A percentile compares a stretch with the other conserved stretches of the same genome.
Evolutionary conservation across 2,113 vertebrate species (phyloP).

Genomic region (Pristiophorus japonicus): DNA sequence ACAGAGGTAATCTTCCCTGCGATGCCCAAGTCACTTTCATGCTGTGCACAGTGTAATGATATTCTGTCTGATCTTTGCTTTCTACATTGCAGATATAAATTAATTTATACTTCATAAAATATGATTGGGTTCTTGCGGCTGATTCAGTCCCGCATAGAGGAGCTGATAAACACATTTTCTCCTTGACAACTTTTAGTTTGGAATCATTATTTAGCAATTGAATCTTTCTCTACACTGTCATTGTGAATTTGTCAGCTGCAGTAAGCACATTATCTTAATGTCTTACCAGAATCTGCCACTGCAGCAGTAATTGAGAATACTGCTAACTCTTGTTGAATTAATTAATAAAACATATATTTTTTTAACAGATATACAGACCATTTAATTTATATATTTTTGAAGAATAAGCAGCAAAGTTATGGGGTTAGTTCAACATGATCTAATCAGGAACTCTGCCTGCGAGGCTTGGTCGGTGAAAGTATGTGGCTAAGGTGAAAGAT

Average conservation of each 20-base stretch:
- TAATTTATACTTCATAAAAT: not conserved
- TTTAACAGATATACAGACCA: not conserved
- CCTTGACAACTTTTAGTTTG: slow-evolving; percentile 11
- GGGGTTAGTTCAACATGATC: not conserved
- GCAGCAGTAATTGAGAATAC: not conserved
- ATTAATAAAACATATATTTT: slow-evolving; percentile 17
- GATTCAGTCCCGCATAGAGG: not conserved
- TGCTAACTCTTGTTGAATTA: not conserved
- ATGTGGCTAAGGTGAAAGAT: not conserved
- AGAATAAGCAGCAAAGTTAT: not conserved
- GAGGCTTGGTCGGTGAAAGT: not conserved
- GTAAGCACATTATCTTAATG: slow-evolving; percentile 10
- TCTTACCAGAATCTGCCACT: not conserved
- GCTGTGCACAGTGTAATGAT: not conserved
- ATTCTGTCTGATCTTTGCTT: not conserved
- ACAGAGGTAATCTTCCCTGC: not conserved
- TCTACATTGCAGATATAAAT: not conserved
- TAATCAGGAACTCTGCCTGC: not conserved
- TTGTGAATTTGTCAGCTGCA: not conserved
- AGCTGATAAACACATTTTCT: not conserved
- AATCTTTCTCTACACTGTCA: not conserved
- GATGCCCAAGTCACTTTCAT: not conserved
- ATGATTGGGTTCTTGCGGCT: not conserved
- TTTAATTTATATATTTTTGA: not conserved
- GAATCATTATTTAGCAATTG: not conserved